phyloP scores from a whole-genome alignment of 2,888 invertebrate genomes.

The Sarcophaga rosellei region DNA sequence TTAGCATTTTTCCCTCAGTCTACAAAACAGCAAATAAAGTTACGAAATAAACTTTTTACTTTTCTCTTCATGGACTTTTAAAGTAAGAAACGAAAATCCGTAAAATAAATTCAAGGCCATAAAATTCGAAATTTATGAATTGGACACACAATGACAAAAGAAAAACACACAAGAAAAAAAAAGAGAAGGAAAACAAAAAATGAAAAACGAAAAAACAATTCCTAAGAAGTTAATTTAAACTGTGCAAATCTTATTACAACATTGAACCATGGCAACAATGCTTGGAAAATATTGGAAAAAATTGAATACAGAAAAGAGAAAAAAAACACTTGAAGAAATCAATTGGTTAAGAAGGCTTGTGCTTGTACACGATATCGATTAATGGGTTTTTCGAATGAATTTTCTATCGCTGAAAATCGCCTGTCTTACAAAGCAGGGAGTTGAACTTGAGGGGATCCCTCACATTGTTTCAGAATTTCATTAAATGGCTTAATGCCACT shows the following conservation, averaged over 20 bases:
- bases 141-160: not conserved
- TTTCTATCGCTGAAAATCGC: too few species aligned
- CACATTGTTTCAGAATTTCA: too few species aligned
- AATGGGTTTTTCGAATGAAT: too few species aligned
- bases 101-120: conserved; percentile 59
- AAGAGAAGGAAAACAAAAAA: not conserved
- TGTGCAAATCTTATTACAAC: conserved; percentile 49
- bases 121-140: conserved; percentile 28
- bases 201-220: not conserved
- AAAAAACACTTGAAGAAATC: not conserved
- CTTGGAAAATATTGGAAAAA: not conserved
- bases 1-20: not conserved
- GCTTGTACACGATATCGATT: too few species aligned
- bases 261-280: conserved; percentile 37
- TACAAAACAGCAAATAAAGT: conserved; percentile 6
- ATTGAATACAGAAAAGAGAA: not conserved
- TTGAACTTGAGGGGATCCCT: too few species aligned
- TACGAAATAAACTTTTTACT: conserved; percentile 1
- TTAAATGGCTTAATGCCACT: too few species aligned
- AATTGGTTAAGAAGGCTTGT: too few species aligned
- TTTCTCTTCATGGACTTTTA: not conserved
- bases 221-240: conserved; percentile 35
- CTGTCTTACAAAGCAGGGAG: too few species aligned
- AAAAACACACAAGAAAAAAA: conserved; percentile 15
- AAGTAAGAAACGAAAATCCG: conserved; percentile 3